Base-by-base conservation (phyloP, 2,888 invertebrate species). In the Ochropleura plecta region DNA sequence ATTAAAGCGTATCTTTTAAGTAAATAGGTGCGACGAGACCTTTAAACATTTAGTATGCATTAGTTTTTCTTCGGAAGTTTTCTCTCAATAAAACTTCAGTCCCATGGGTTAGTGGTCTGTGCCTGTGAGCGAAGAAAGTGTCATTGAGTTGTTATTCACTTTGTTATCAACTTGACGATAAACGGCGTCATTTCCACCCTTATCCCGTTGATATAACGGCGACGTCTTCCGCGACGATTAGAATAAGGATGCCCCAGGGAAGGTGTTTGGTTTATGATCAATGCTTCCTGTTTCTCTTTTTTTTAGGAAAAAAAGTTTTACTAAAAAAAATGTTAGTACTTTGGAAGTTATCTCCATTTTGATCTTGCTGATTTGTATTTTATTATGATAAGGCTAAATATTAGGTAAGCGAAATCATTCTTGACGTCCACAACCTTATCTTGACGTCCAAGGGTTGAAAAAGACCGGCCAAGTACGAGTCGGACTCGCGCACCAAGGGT, bases 131-230 rank as follows among this genome's bases (percentile, higher is more conserved):
- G 71, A 55, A 51, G 12, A 71, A 14, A 51, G 30, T 69, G 48
- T 51, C 14, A 55, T 70, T 71, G 64, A 76, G 48, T 62, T 73
- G 66, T 73, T 73, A 53, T 78, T 73, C 53, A 20, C 66, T 67
- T 73, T 70, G 57, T 78, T 63, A 77, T 80, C 53, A 66, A 63
- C 44, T 59, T 78, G 62, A 59, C 57, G 67, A 78, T 73, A 81
- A 81, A 78, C 63, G 44, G 40, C 53, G 40, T 67, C 73, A 20
- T 81, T 81, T n/a, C 62, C 69, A 62, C 57, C 76, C 78, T 73
- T 81, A 81, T 78, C 78, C 53, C 12, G 40, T 59, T 70, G 66
- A 63, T 16, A 44, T 67, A 81, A 73, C 51, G 66, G 53, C 60
- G 66, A 57, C 60, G 3, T 63, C 14, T 81, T 78, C 65, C 53